Conservation (phyloP, 2,797 vertebrate species). For the Peromyscus eremicus region DNA sequence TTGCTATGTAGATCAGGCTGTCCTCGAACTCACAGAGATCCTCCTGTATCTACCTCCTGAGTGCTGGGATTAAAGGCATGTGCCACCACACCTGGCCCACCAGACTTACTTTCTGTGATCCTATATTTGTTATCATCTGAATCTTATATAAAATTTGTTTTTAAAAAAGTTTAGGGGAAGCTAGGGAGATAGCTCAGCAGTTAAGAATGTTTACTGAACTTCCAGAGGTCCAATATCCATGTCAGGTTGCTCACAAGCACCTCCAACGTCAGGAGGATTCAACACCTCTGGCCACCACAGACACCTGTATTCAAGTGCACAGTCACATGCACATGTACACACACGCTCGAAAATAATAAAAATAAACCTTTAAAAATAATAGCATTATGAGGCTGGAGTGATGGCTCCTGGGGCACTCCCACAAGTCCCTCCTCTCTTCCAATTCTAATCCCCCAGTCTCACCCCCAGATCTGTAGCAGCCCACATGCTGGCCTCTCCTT, state of each 20-base stretch:
- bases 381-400: background rate
- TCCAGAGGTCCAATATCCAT: background rate
- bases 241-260: background rate
- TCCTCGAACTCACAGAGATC: background rate
- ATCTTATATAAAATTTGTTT: background rate
- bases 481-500: background rate
- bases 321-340: background rate
- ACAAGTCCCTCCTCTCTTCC: background rate
- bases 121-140: background rate
- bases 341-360: background rate
- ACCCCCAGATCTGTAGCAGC: background rate
- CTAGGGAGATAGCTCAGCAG: background rate
- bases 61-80: background rate
- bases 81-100: background rate
- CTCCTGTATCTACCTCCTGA: too few species aligned
- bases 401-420: background rate
- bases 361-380: background rate
- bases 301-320: background rate
- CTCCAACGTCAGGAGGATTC: background rate
- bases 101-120: background rate
- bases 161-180: background rate
- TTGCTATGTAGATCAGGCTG: background rate
- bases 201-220: background rate
- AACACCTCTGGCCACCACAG: background rate
- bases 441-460: background rate